Evolutionary conservation across 2,113 vertebrate genomes (phyloP).

Genomic region (Periophthalmodon schlosseri): DNA sequence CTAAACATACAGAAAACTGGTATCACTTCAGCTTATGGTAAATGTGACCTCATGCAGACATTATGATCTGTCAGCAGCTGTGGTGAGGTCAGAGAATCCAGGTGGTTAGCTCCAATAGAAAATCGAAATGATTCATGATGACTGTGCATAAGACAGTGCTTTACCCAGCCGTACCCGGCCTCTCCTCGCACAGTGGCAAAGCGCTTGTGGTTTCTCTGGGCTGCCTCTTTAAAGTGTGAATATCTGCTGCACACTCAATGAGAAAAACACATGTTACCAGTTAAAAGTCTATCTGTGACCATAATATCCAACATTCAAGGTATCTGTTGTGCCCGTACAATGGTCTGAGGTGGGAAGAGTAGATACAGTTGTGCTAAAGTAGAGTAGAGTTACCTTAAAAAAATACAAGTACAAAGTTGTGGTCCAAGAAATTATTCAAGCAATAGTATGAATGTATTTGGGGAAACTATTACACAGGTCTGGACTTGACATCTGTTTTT

Average conservation of each 20-base stretch:
- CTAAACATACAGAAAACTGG: not conserved
- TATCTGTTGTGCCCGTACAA: not conserved
- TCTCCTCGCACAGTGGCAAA: slow-evolving; percentile 32
- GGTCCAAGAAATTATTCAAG: not conserved
- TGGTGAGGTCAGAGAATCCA: slow-evolving; percentile 23
- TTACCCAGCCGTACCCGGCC: slow-evolving; percentile 37
- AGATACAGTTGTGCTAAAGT: not conserved
- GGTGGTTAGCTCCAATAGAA: slow-evolving; percentile 25
- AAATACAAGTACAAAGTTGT: not conserved
- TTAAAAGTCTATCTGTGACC: slow-evolving; percentile 5
- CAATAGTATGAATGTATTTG: not conserved
- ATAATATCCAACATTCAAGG: not conserved
- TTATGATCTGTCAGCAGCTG: slow-evolving; percentile 6
- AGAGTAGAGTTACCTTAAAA: not conserved
- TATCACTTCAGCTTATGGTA: not conserved
- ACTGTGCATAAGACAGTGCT: slow-evolving; percentile 58
- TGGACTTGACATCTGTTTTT: not conserved
- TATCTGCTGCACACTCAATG: slow-evolving; percentile 43
- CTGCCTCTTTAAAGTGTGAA: slow-evolving; percentile 43
- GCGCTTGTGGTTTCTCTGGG: slow-evolving; percentile 49
- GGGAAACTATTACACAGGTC: not conserved
- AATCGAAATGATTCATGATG: slow-evolving; percentile 55
- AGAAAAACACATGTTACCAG: slow-evolving; percentile 52
- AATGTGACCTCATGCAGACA: slow-evolving; percentile 13
- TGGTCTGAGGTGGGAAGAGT: not conserved